Evolutionary conservation across 1,140 invertebrate species (phyloP).

Genomic region (Stegodyphus dumicola): DNA sequence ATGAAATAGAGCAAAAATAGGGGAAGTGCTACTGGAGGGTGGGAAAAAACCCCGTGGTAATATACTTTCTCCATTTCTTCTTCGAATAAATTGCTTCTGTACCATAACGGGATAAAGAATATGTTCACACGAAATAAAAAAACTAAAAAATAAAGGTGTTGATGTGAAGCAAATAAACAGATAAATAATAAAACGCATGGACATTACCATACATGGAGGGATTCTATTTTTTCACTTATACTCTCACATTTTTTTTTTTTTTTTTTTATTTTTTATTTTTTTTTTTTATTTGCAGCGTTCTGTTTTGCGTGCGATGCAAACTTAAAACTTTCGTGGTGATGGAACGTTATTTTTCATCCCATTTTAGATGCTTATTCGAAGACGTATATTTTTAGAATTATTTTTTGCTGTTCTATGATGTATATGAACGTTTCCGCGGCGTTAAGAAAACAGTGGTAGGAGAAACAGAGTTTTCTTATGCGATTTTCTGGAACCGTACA

Average conservation of each 20-base stretch:
- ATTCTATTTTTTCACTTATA: constrained; percentile 60
- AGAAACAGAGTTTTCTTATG: not conserved
- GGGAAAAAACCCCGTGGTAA: constrained; percentile 38
- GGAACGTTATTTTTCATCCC: constrained; percentile 55
- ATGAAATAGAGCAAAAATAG: constrained; percentile 54
- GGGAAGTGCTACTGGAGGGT: not conserved
- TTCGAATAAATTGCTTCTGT: constrained; percentile 53
- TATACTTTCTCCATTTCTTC: constrained; percentile 59
- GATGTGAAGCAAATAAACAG: constrained; percentile 59
- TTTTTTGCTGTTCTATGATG: not conserved
- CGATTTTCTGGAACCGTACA: constrained; percentile 29
- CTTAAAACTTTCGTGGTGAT: constrained; percentile 59
- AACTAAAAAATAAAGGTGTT: constrained; percentile 53
- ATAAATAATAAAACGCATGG: constrained; percentile 54
- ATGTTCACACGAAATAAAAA: constrained; percentile 38
- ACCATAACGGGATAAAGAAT: constrained; percentile 58
- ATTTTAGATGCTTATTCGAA: constrained; percentile 9
- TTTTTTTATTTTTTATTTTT: not conserved
- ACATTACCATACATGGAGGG: constrained; percentile 56
- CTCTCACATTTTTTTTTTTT: constrained; percentile 10
- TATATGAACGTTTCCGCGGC: not conserved
- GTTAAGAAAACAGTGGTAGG: not conserved
- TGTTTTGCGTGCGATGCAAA: constrained; percentile 55
- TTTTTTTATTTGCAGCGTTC: constrained; percentile 44
- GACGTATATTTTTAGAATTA: not conserved